Evolutionary conservation across 2,888 invertebrate genomes (phyloP).

Genomic region (Auanema sp.): DNA sequence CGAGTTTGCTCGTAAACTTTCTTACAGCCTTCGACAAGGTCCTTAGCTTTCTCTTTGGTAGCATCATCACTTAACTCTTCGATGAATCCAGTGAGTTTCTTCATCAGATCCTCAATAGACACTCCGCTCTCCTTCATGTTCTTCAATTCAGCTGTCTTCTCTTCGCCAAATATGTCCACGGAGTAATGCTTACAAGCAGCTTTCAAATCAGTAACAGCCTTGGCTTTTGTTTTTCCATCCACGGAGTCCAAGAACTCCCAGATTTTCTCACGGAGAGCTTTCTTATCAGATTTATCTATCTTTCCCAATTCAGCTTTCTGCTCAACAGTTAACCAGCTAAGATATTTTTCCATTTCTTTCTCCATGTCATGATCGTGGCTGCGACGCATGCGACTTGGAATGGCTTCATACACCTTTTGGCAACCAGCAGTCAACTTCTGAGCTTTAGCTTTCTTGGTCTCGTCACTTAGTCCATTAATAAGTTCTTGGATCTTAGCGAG

Average conservation of each 20-base stretch:
- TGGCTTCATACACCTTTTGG: conserved; percentile 25
- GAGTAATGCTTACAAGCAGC: conserved; percentile 36
- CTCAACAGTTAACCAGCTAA: conserved; percentile 21
- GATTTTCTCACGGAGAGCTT: conserved; percentile 23
- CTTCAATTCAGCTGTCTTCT: conserved; percentile 37
- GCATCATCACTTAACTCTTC: conserved; percentile 15
- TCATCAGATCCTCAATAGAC: conserved; percentile 24
- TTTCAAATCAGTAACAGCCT: conserved; percentile 26
- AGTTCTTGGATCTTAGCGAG: conserved; percentile 33
- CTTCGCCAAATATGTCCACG: conserved; percentile 42
- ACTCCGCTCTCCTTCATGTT: conserved; percentile 45
- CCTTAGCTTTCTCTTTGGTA: conserved; percentile 19
- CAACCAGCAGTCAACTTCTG: conserved; percentile 28
- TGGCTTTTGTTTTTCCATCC: conserved; percentile 18
- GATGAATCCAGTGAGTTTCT: conserved; percentile 26
- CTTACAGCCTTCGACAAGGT: conserved; percentile 21
- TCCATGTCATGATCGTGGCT: not conserved
- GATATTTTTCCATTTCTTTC: conserved; percentile 6
- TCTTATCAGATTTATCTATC: conserved; percentile 8
- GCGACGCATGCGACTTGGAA: conserved; percentile 19
- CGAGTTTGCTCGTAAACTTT: conserved; percentile 31
- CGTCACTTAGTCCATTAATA: conserved; percentile 35
- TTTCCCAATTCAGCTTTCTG: conserved; percentile 23
- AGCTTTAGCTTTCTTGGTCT: conserved; percentile 40
- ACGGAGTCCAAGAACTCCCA: conserved; percentile 25